Evolutionary conservation across 1,140 invertebrate species (phyloP).

Genomic region (Adoxophyes honmai): DNA sequence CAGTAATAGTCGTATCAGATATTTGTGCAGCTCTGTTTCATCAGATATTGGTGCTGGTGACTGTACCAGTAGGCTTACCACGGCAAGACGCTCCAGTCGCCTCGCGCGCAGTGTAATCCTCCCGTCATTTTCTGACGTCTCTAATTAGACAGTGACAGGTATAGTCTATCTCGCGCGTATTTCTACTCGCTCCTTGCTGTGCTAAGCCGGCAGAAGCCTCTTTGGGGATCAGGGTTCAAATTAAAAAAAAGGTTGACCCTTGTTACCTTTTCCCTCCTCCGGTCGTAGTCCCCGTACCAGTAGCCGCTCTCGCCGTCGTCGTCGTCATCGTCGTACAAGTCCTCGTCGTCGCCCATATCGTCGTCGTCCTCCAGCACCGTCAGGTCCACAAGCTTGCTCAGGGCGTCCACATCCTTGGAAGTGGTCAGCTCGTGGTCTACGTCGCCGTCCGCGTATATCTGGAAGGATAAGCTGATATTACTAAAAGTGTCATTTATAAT

Average conservation of each 20-base stretch:
- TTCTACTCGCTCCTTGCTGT: no score
- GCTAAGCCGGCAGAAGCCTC: no score
- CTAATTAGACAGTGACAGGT: no score
- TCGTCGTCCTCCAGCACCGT: constrained; percentile 59
- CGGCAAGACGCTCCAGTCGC: no score
- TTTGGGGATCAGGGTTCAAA: not conserved
- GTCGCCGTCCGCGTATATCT: constrained; percentile 66
- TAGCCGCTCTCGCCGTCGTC: constrained; percentile 59
- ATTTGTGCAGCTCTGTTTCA: no score
- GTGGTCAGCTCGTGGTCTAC: constrained; percentile 38
- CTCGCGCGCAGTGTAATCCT: no score
- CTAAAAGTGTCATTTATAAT: no score
- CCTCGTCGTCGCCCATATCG: constrained; percentile 35
- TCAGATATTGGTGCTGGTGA: no score
- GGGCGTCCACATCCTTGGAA: constrained; percentile 30
- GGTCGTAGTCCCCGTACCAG: constrained; percentile 62
- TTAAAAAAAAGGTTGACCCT: not conserved
- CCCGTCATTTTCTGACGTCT: no score
- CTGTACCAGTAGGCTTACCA: no score
- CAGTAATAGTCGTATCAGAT: no score
- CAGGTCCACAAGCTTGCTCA: constrained; percentile 53
- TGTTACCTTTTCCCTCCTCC: constrained; percentile 41
- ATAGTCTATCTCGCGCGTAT: no score
- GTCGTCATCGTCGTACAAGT: constrained; percentile 40
- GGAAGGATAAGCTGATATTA: constrained; percentile 22